Evolutionary conservation across 1,140 invertebrate genomes (phyloP).

Genomic region (Harlomillsia oculata): DNA sequence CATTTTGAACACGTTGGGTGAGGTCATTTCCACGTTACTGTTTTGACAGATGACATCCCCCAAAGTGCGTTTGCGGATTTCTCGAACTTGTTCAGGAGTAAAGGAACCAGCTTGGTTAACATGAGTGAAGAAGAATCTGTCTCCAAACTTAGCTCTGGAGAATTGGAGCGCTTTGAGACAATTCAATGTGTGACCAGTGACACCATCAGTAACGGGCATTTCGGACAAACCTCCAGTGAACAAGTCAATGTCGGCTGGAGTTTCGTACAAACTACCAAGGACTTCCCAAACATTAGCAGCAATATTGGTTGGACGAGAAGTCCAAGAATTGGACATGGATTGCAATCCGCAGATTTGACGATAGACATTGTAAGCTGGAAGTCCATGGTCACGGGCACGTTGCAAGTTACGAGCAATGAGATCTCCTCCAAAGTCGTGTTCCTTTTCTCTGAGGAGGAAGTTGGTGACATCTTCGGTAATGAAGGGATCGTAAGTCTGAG

Average conservation of each 20-base stretch:
- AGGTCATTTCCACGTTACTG: conserved; percentile 19
- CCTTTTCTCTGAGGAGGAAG: conserved; percentile 17
- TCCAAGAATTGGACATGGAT: conserved; percentile 53
- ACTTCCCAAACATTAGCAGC: conserved; percentile 40
- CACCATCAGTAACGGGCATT: conserved; percentile 43
- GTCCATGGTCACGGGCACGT: conserved; percentile 55
- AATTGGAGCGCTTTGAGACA: conserved; percentile 37
- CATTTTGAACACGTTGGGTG: conserved; percentile 19
- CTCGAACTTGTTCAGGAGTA: conserved; percentile 18
- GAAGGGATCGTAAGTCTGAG: conserved; percentile 30
- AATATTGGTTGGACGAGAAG: conserved; percentile 57
- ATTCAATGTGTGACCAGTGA: conserved; percentile 48
- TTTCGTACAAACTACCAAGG: conserved; percentile 41
- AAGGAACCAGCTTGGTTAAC: conserved; percentile 36
- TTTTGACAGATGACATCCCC: conserved; percentile 32
- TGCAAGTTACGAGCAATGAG: conserved; percentile 50
- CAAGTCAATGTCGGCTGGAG: conserved; percentile 49
- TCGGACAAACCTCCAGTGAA: conserved; percentile 49
- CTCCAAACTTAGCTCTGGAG: conserved; percentile 5
- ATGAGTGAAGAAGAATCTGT: conserved; percentile 34
- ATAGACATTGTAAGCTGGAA: conserved; percentile 53
- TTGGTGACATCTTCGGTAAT: conserved; percentile 32
- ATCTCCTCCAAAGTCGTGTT: conserved; percentile 30
- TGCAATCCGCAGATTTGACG: conserved; percentile 48
- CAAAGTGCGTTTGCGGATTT: conserved; percentile 20